Base-by-base conservation (phyloP, 1,140 invertebrate genomes). In the Cataglyphis hispanica region DNA sequence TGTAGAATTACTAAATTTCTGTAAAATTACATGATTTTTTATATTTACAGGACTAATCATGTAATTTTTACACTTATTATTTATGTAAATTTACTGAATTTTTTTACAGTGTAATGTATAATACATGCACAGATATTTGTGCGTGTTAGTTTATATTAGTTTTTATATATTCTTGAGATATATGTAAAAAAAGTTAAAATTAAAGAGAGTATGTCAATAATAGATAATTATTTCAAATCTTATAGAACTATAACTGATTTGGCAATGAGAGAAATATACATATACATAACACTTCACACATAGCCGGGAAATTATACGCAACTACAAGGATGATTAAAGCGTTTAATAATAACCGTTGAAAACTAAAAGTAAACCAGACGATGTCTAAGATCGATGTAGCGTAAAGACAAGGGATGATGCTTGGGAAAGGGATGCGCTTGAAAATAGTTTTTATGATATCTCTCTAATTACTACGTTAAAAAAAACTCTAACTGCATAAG, bases 311-410 rank as follows among this genome's bases (percentile, higher is more conserved):
- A 70, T 58, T 72, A 43, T 56, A 37, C 19, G 53, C 34, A 43
- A 43, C 6, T 31, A 22, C 27, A 83, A 83, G 37, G 19, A 37
- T 40, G 66, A 11, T 70, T 56, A 60, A 72, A 46, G 53, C 37
- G 40, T 58, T 72, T 72, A 83, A 83, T 83, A 83, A 78, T 64
- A 77, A 46, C 58, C 27, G 16, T 6, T 7, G 50, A 2, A 25
- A 25, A 22, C 67, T 72, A 72, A 83, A 83, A 83, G 50, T 72
- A 83, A 83, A 60, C 53, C 27, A 72, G 53, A 56, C 7, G 69
- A 16, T 22, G 34, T 69, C 78, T 81, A 72, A 81, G 50, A 81
- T 83, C 66, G 53, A 60, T 69, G 66, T 60, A 72, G 66, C 67
- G 37, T 83, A 83, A 83, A 83, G 61, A 78, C 43, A 50, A 64